Percentiles rank a stretch among this genome's conserved stretches.
Conservation (phyloP, 2,797 vertebrate species). For the Cynopterus sphinx region DNA sequence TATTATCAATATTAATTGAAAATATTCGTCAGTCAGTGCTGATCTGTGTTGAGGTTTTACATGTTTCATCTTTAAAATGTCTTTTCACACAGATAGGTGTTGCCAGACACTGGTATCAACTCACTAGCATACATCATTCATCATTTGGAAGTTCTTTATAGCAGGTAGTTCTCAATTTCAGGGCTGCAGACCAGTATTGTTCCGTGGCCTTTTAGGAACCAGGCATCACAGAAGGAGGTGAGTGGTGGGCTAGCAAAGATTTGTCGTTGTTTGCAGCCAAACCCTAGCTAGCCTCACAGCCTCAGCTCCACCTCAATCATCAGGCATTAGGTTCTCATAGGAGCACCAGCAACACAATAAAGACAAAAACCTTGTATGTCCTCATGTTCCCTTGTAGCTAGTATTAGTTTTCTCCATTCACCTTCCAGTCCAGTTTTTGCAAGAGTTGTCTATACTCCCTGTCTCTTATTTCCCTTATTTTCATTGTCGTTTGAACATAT, state of each 20-base stretch:
- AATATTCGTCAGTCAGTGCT: neutral
- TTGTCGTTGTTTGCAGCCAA: too few relatives aligned
- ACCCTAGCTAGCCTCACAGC: too few relatives aligned
- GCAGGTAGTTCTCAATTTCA: too few relatives aligned
- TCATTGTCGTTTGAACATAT: neutral
- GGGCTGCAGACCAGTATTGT: too few relatives aligned
- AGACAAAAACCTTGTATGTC: neutral
- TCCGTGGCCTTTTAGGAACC: too few relatives aligned
- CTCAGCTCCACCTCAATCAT: too few relatives aligned
- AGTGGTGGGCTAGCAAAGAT: too few relatives aligned
- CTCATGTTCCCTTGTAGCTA: neutral
- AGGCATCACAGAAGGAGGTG: too few relatives aligned
- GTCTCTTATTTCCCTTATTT: neutral
- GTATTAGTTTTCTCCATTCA: neutral
- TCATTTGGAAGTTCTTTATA: neutral
- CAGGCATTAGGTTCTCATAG: too few relatives aligned
- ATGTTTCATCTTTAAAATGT: conserved; percentile 9
- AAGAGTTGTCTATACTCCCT: neutral
- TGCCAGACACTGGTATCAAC: neutral
- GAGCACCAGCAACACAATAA: neutral
- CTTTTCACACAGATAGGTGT: neutral
- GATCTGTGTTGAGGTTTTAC: neutral
- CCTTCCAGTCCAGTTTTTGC: neutral
- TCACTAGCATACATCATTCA: neutral
- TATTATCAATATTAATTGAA: neutral